phyloP scores from a whole-genome alignment of 2,113 vertebrate species.

The Rhea pennata region DNA sequence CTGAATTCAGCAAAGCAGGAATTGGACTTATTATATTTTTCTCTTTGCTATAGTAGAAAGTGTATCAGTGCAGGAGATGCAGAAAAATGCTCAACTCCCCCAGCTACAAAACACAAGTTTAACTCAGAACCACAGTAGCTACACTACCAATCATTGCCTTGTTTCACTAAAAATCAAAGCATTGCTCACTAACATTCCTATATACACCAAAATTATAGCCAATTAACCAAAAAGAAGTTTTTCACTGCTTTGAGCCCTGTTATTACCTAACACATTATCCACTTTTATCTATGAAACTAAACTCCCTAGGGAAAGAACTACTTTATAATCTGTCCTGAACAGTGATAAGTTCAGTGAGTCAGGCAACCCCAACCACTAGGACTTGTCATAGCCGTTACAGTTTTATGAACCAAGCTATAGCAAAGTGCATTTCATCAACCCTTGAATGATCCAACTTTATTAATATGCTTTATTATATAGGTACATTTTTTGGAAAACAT shows the following conservation, averaged over 20 bases:
- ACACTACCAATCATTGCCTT: neutral
- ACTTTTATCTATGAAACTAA: neutral
- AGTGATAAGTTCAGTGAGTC: neutral
- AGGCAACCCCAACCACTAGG: neutral
- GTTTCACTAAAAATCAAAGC: neutral
- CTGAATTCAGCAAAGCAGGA: neutral
- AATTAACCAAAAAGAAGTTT: neutral
- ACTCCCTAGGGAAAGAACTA: neutral
- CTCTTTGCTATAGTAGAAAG: neutral
- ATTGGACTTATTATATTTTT: neutral
- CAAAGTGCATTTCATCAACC: neutral
- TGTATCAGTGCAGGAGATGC: neutral
- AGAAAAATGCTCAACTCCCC: neutral
- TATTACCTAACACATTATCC: neutral
- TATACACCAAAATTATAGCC: neutral
- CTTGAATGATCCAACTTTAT: neutral
- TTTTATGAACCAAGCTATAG: neutral
- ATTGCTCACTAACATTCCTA: neutral
- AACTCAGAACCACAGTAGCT: neutral
- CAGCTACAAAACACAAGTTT: neutral
- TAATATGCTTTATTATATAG: neutral
- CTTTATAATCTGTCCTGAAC: neutral
- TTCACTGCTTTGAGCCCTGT: neutral
- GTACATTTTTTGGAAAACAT: neutral
- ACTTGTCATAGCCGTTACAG: neutral